Base-by-base conservation (phyloP, 2,797 vertebrate species). In the Sebastes glaucus region DNA sequence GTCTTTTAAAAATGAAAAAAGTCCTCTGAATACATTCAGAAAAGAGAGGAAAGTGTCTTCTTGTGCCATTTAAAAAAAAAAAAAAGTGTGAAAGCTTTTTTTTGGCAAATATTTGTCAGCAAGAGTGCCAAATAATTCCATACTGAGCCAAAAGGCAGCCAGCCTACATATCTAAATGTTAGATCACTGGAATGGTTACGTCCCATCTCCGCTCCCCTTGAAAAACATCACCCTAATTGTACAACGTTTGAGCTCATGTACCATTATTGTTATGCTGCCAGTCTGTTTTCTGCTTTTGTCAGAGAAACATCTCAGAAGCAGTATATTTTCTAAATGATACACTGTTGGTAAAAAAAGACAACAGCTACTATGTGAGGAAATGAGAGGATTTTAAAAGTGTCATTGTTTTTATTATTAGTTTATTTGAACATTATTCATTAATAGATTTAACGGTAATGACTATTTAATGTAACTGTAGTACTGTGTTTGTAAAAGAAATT, bases 401-500 rank as follows among this genome's bases (percentile, higher is more conserved):
- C 93, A 94, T 94, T 93, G 91, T 94, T 94, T 94, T 90, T 90
- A 86, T 93, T 93, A 66, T 94, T 85, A 67, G 90, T 94, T 95
- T 82, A 85, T 95, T 94, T 94, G 81, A 93, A 88, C 95, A 94
- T 95, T 93, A 93, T 94, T 94, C 94, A 95, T 95, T 78, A 93
- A 94, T 95, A 95, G 94, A 95, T 95, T 95, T 94, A 95, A 94
- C 93, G 87, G 94, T 96, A 94, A 94, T 95, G 93, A 95, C 92
- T 95, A 95, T 95, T 95, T 95, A 94, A 95, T 96, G 95, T 95
- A 95, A 94, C 92, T 96, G 95, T 96, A 95, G 93, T 95, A 94
- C 93, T 95, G 95, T 96, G 95, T 96, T 95, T 96, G 95, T 95
- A 95, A 95, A 96, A 93, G 91, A 95, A 95, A 95, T 95, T 95